Conservation (phyloP, 2,797 vertebrate genomes). For the Staurois parvus region DNA sequence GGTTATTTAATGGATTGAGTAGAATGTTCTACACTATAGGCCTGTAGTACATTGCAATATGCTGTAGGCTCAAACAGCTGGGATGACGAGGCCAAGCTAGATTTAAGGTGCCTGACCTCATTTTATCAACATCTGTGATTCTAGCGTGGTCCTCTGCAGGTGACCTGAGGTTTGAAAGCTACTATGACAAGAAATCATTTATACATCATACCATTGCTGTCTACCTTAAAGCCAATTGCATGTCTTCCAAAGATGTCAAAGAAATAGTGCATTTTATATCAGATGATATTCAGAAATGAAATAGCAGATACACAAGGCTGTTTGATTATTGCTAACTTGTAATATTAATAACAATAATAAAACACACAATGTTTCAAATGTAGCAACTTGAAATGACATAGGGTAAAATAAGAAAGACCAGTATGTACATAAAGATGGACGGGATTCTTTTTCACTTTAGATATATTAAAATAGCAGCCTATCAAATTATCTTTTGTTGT, state of each 20-base stretch:
- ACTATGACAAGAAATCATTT: conserved; percentile 3
- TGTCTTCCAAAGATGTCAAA: conserved; percentile 14
- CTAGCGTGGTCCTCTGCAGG: conserved; percentile 4
- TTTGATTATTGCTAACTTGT: background rate
- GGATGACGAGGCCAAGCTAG: background rate
- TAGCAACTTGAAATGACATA: too few species aligned
- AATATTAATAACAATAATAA: background rate
- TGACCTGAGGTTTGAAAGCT: conserved; percentile 15
- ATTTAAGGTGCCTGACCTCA: background rate
- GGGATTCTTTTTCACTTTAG: too few species aligned
- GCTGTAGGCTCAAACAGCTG: background rate
- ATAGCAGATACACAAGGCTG: background rate
- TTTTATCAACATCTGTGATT: background rate
- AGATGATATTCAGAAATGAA: background rate
- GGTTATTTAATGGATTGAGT: too few species aligned
- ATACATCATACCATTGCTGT: conserved; percentile 2
- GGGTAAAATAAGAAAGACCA: background rate
- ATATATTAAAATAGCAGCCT: too few species aligned
- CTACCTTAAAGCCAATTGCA: background rate
- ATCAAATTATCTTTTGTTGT: background rate
- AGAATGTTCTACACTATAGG: background rate
- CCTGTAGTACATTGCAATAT: background rate
- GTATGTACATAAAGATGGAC: background rate
- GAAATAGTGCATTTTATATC: background rate
- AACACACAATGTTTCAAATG: background rate